Conservation (phyloP, 2,797 vertebrate genomes). For the Poecilia velifera region DNA sequence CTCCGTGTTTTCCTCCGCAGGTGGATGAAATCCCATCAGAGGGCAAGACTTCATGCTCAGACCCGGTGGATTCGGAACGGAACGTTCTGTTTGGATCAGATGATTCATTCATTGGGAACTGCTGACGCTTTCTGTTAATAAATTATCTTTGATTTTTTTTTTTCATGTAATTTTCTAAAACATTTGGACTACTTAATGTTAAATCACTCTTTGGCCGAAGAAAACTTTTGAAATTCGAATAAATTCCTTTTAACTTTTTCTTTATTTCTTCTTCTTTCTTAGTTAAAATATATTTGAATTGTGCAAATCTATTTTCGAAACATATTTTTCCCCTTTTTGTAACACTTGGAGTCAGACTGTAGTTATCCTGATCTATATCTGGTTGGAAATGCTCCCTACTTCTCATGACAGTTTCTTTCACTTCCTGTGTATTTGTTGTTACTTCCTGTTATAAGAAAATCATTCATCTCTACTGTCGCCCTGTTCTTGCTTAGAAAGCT, state of each 20-base stretch:
- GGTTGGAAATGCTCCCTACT: background rate
- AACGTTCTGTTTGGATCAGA: background rate
- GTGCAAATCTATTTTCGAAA: background rate
- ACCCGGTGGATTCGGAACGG: background rate
- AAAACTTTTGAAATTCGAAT: background rate
- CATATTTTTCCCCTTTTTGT: background rate
- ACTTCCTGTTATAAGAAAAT: background rate
- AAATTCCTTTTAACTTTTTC: background rate
- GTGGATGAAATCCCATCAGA: slow-evolving; percentile 16
- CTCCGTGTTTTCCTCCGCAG: slow-evolving; percentile 49
- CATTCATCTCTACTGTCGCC: background rate
- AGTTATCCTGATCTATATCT: background rate
- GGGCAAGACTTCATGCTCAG: background rate
- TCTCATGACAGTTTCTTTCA: background rate
- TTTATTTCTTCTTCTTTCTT: background rate
- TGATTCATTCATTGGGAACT: background rate
- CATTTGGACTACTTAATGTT: background rate
- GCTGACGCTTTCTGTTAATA: background rate
- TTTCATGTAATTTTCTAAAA: background rate
- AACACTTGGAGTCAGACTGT: background rate
- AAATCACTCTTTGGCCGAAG: background rate
- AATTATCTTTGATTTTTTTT: no score
- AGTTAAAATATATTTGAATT: background rate
- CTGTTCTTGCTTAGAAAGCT: background rate
- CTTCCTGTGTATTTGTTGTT: background rate